phyloP scores from a whole-genome alignment of 2,113 vertebrate genomes.

The Sinocyclocheilus anshuiensis region DNA sequence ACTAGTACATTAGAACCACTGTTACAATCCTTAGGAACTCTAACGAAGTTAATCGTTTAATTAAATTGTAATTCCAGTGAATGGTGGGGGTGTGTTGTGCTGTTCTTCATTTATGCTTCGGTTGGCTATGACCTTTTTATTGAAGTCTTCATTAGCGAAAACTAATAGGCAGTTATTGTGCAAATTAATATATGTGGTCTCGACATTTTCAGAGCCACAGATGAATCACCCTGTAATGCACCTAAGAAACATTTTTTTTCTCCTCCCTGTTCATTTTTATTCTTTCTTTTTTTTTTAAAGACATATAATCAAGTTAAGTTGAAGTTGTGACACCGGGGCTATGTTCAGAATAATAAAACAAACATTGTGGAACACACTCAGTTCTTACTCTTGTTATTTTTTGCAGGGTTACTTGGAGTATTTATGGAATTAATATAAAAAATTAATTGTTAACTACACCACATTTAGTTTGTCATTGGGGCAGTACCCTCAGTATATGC shows the following conservation, averaged over 20 bases:
- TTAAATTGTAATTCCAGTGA: conserved; percentile 13
- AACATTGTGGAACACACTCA: conserved; percentile 52
- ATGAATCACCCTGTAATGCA: conserved; percentile 26
- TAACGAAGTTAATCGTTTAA: neutral
- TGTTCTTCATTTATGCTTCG: conserved; percentile 19
- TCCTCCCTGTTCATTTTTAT: conserved; percentile 32
- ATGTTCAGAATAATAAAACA: conserved; percentile 57
- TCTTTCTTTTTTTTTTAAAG: conserved; percentile 13
- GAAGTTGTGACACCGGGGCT: conserved; percentile 51
- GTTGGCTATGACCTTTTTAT: conserved; percentile 23
- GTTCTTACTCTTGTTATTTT: conserved; percentile 58
- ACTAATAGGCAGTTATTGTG: conserved; percentile 30
- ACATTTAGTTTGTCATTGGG: too few species aligned
- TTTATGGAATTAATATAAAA: neutral
- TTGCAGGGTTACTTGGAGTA: too few species aligned
- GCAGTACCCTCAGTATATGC: too few species aligned
- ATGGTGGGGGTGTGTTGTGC: conserved; percentile 29
- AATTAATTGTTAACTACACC: too few species aligned
- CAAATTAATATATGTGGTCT: conserved; percentile 28
- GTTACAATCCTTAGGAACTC: conserved; percentile 35
- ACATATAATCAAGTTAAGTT: conserved; percentile 48
- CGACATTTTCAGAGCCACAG: conserved; percentile 31
- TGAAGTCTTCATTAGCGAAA: conserved; percentile 10
- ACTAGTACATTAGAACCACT: conserved; percentile 22
- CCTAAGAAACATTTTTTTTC: neutral